Conservation (phyloP, 2,797 vertebrate genomes). For the Perdix hodgsoniae region DNA sequence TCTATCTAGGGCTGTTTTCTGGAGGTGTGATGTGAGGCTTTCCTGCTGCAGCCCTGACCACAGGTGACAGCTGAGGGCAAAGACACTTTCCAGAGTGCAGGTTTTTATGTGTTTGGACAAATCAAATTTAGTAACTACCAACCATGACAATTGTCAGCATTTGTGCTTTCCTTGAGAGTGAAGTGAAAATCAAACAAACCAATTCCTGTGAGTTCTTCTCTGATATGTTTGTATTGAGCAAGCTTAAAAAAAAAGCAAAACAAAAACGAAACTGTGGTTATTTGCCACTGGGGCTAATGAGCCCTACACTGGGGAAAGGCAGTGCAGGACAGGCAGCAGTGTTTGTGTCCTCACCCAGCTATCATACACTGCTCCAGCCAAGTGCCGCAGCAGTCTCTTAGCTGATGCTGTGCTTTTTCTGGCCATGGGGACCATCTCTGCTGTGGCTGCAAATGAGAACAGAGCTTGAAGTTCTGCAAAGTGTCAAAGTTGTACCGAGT, state of each 20-base stretch:
- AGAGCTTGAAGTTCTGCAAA: neutral
- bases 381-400: neutral
- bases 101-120: neutral
- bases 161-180: neutral
- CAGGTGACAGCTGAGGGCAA: neutral
- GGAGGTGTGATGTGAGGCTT: neutral
- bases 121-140: neutral
- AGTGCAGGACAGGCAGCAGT: neutral
- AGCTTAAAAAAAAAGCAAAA: neutral
- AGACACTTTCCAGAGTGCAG: neutral
- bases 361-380: neutral
- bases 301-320: neutral
- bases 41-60: neutral
- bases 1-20: neutral
- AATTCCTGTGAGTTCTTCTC: rapidly evolving
- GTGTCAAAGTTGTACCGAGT: neutral
- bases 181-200: neutral
- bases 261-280: neutral
- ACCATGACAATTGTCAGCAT: neutral
- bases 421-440: neutral
- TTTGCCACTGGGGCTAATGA: neutral
- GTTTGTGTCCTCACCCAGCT: neutral
- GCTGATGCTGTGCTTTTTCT: neutral
- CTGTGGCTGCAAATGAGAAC: neutral
- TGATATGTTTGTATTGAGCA: rapidly evolving